Percentiles rank a stretch among this genome's conserved stretches.
These are phyloP conservation scores for Alauda arvensis DNA, from an alignment of 2,797 vertebrate species.

Conservation along the genomic window DNA sequence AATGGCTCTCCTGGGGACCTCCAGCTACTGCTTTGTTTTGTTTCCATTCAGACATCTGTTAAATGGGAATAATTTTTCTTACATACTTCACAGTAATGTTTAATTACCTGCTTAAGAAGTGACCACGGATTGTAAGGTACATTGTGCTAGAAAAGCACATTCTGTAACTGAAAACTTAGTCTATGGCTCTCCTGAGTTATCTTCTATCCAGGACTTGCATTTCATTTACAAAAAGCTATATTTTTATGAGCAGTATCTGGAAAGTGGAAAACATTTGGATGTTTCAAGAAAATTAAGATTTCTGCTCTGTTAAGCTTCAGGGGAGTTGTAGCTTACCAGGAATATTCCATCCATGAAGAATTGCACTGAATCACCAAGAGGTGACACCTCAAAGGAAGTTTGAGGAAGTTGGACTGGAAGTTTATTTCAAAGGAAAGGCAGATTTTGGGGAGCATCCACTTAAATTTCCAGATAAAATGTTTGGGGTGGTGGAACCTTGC, in stretches of 20 bases:
- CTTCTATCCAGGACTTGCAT: neutral
- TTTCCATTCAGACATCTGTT: neutral
- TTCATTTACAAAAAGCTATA: neutral
- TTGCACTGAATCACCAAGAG: neutral
- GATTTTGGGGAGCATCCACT: neutral
- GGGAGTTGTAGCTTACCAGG: neutral
- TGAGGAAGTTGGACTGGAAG: too few species aligned
- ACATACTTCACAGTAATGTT: neutral
- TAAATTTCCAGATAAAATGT: neutral
- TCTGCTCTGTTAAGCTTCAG: neutral
- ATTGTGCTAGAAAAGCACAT: neutral
- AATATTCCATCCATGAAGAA: neutral
- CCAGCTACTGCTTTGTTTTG: neutral
- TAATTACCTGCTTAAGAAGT: slow-evolving; percentile 17
- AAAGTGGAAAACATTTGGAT: neutral
- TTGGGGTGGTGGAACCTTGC: neutral
- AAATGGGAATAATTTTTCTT: slow-evolving; percentile 16
- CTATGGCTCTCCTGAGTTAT: neutral
- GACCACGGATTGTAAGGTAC: neutral
- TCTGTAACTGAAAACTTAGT: neutral
- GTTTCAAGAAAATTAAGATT: neutral
- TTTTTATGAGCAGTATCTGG: neutral
- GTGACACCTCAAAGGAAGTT: neutral
- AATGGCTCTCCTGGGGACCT: neutral
- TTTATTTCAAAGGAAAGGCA: neutral